These are phyloP conservation scores for Penaeus vannamei DNA, from an alignment of 1,140 invertebrate species.

Conservation along the genomic window DNA sequence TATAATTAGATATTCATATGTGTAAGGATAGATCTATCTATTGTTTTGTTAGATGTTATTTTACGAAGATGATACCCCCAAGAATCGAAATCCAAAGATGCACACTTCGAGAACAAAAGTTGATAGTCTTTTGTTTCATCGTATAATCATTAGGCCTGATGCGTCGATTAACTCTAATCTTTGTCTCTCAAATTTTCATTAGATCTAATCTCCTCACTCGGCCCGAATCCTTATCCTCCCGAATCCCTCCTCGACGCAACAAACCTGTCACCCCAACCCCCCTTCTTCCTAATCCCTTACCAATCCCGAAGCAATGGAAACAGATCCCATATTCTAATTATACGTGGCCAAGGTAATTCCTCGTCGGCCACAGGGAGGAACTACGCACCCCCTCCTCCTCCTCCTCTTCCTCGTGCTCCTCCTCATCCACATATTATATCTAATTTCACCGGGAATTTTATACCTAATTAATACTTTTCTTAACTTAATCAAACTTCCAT, in stretches of 20 bases:
- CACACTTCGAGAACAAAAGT: too few species aligned
- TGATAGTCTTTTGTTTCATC: too few species aligned
- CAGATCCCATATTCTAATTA: conserved; percentile 59
- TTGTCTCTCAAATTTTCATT: too few species aligned
- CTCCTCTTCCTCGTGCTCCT: background rate
- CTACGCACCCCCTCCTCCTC: background rate
- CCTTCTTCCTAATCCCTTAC: conserved; percentile 35
- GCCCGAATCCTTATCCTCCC: background rate
- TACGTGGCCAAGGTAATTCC: conserved; percentile 54
- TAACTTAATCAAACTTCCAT: conserved; percentile 52
- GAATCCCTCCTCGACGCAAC: background rate
- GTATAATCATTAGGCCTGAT: too few species aligned
- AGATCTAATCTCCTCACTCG: too few species aligned
- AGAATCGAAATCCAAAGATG: too few species aligned
- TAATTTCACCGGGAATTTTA: conserved; percentile 46
- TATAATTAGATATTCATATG: too few species aligned
- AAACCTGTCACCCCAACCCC: conserved; percentile 12
- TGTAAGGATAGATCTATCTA: too few species aligned
- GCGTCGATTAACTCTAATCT: too few species aligned
- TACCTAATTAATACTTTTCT: conserved; percentile 54
- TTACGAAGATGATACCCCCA: too few species aligned
- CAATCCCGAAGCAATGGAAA: conserved; percentile 54
- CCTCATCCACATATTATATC: conserved; percentile 36
- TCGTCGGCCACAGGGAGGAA: conserved; percentile 20
- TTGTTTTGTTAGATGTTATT: too few species aligned